Percentiles rank a stretch among this genome's conserved stretches.
Conservation (phyloP, 2,888 invertebrate genomes). For the Orthosia cruda region DNA sequence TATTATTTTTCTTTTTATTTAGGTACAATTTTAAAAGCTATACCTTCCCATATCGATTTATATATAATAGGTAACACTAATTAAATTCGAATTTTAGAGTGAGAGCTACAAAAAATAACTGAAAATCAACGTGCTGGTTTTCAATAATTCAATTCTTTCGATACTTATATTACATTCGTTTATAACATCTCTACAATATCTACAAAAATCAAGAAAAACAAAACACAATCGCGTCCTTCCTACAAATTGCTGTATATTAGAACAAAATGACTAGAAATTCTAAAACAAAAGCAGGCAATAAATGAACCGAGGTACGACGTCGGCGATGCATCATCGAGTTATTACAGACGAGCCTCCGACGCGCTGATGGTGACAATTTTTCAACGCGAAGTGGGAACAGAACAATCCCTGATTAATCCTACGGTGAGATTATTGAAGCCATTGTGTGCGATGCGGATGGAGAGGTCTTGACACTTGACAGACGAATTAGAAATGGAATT, state of each 20-base stretch:
- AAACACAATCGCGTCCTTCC: background rate
- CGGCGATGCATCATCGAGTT: conserved; percentile 86
- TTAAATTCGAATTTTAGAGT: no score
- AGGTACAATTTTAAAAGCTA: no score
- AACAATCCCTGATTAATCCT: conserved; percentile 90
- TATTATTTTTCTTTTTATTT: no score
- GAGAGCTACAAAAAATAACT: no score
- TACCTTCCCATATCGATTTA: no score
- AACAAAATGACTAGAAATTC: conserved; percentile 22
- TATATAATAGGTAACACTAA: no score
- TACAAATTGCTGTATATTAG: conserved; percentile 8
- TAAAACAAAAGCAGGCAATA: conserved; percentile 68
- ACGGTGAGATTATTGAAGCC: conserved; percentile 86
- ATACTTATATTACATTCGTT: no score
- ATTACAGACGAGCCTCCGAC: conserved; percentile 78
- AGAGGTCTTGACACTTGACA: conserved; percentile 75
- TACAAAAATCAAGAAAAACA: background rate
- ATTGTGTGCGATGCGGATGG: conserved; percentile 66
- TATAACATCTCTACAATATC: no score
- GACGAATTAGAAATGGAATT: background rate
- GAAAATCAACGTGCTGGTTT: no score
- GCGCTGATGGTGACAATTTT: conserved; percentile 90
- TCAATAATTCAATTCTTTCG: background rate
- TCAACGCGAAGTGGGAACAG: conserved; percentile 85
- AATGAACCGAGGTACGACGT: conserved; percentile 71